These are phyloP conservation scores for Mastomys coucha DNA, from an alignment of 2,113 vertebrate genomes.

Conservation along the genomic window DNA sequence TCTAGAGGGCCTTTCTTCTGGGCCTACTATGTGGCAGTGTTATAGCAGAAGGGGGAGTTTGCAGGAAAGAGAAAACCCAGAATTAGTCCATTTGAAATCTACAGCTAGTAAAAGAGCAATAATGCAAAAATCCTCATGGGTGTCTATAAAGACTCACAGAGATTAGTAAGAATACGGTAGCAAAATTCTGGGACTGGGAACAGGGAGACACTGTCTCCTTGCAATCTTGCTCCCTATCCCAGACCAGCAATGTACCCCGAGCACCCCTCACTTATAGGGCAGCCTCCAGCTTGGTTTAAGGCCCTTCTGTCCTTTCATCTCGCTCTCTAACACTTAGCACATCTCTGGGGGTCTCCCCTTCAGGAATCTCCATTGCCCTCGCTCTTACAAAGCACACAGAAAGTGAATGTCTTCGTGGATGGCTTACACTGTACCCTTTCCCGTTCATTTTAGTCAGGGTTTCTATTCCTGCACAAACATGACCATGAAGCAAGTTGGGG, in stretches of 20 bases:
- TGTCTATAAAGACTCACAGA: background rate
- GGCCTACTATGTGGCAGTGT: background rate
- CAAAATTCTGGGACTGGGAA: background rate
- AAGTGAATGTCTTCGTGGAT: rapidly evolving
- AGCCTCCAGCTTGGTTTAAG: background rate
- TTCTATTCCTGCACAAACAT: too few relatives aligned
- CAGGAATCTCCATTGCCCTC: too few relatives aligned
- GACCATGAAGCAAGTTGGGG: too few relatives aligned
- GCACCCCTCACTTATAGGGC: too few relatives aligned
- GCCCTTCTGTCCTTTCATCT: background rate
- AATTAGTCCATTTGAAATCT: background rate
- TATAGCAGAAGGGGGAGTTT: too few relatives aligned
- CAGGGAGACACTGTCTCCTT: background rate
- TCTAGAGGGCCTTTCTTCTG: background rate
- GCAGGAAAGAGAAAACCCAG: background rate
- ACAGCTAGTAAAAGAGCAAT: background rate
- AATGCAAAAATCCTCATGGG: background rate
- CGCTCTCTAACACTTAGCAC: background rate
- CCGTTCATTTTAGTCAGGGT: background rate
- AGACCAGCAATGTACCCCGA: background rate
- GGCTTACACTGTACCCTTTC: too few relatives aligned
- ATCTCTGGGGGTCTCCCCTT: background rate
- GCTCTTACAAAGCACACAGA: rapidly evolving
- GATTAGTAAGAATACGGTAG: background rate
- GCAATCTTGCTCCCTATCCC: background rate